phyloP scores from a whole-genome alignment of 1,140 invertebrate genomes.

The Rhagoletis zephyria region DNA sequence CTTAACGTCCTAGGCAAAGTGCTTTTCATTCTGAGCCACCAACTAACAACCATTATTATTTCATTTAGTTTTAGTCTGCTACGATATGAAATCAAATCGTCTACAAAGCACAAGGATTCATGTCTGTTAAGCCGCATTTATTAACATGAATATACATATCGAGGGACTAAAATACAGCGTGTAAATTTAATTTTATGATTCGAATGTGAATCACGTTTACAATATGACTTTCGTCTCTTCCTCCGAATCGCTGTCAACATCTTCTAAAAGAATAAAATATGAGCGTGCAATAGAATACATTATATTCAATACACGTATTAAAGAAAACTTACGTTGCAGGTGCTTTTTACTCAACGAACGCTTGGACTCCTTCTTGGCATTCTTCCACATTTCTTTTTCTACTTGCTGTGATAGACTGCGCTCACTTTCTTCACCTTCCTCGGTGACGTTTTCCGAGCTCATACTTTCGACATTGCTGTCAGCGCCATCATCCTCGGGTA shows the following conservation, averaged over 20 bases:
- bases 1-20: no score
- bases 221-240: slow-evolving; percentile 57
- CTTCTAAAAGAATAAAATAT: slow-evolving; percentile 47
- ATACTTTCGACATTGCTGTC: slow-evolving; percentile 54
- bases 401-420: slow-evolving; percentile 47
- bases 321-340: slow-evolving; percentile 6
- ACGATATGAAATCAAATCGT: no score
- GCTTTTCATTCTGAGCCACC: no score
- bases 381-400: slow-evolving; percentile 48
- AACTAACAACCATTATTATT: no score
- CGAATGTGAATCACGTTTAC: not conserved
- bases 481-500: slow-evolving; percentile 41
- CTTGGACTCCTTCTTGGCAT: not conserved
- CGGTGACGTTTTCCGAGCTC: not conserved
- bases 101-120: no score
- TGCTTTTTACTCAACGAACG: not conserved
- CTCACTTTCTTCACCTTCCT: slow-evolving; percentile 18
- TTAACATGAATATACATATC: no score
- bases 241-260: slow-evolving; percentile 56
- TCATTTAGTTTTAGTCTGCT: no score
- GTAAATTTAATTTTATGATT: not conserved
- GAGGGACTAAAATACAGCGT: not conserved
- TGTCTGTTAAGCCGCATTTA: no score
- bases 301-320: not conserved
- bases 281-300: no score